Conservation (phyloP, 92 coral and sea anemone genomes). For the Diadumene lineata region DNA sequence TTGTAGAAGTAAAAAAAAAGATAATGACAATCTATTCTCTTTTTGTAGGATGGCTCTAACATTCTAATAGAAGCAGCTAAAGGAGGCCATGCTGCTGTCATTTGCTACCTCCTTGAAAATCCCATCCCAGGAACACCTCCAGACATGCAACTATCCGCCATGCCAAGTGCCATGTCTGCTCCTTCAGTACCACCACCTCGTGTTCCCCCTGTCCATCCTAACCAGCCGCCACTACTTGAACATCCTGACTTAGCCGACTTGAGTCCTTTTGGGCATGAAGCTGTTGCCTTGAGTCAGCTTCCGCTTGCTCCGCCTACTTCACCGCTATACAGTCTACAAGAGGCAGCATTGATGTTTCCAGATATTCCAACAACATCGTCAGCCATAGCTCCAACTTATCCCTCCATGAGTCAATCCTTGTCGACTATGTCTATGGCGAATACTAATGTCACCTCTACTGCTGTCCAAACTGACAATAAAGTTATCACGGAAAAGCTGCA, state of each 20-base stretch:
- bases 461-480: slow-evolving; percentile 85
- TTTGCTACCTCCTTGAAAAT: slow-evolving; percentile 86
- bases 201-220: slow-evolving; percentile 97
- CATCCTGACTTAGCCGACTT: slow-evolving; percentile 78
- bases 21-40: too few relatives aligned
- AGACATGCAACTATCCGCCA: slow-evolving; percentile 78
- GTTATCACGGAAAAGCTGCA: slow-evolving; percentile 80
- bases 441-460: slow-evolving; percentile 71
- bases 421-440: slow-evolving; percentile 60
- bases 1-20: too few relatives aligned
- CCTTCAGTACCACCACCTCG: slow-evolving; percentile 94
- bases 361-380: slow-evolving; percentile 73
- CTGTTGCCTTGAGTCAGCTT: slow-evolving; percentile 63
- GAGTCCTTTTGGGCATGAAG: slow-evolving; percentile 64
- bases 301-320: slow-evolving; percentile 82
- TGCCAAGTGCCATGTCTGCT: slow-evolving; percentile 77
- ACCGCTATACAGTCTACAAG: slow-evolving; percentile 60
- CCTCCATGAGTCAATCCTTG: slow-evolving; percentile 73
- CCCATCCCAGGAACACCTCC: slow-evolving; percentile 90
- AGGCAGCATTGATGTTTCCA: slow-evolving; percentile 60
- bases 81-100: slow-evolving; percentile 98
- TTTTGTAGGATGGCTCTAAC: slow-evolving; percentile 83
- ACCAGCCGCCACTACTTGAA: slow-evolving; percentile 85
- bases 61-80: slow-evolving; percentile 97
- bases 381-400: slow-evolving; percentile 63